Conservation (phyloP, 2,797 vertebrate genomes). For the Numenius phaeopus region DNA sequence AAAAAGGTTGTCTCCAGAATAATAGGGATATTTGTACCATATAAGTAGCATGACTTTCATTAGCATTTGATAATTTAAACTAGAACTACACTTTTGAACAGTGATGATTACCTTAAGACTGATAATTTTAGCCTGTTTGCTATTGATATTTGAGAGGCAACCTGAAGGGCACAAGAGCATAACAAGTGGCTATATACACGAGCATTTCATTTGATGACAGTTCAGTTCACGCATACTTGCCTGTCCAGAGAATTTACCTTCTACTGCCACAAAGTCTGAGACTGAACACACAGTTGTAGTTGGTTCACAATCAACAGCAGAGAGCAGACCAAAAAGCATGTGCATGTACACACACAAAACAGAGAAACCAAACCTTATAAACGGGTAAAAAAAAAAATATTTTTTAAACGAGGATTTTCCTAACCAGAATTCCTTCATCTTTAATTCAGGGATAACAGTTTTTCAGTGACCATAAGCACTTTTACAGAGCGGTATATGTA, state of each 20-base stretch:
- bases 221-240: neutral
- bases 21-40: neutral
- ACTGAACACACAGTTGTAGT: neutral
- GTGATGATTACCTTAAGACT: neutral
- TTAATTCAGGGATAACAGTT: neutral
- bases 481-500: accelerated
- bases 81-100: neutral
- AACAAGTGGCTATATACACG: neutral
- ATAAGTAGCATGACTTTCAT: neutral
- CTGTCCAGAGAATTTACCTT: neutral
- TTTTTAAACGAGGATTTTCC: neutral
- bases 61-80: neutral
- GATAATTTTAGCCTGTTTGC: neutral
- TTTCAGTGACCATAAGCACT: neutral
- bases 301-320: neutral
- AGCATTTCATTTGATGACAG: neutral
- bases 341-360: accelerated
- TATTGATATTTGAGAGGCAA: neutral
- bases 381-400: neutral
- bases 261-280: neutral
- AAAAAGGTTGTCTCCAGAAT: neutral
- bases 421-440: neutral
- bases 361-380: neutral
- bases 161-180: neutral
- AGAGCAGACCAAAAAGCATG: neutral